Percentiles rank a stretch among this genome's conserved stretches.
Evolutionary conservation across 2,113 vertebrate species (phyloP).

Genomic region (Myotis davidii): DNA sequence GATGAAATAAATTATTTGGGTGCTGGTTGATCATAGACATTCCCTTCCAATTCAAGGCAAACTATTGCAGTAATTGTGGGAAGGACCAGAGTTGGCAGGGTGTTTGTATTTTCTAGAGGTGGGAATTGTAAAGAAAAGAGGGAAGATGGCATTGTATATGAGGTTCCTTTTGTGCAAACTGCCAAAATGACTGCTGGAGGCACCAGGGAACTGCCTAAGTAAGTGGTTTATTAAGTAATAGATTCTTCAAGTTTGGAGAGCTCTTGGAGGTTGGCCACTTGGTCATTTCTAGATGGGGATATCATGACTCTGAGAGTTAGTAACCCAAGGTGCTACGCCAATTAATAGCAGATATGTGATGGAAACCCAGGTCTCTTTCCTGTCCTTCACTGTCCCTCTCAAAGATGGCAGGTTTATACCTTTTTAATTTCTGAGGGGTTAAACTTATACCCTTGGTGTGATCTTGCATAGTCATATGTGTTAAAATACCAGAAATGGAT

Average conservation of each 20-base stretch:
- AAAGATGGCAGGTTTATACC: not conserved
- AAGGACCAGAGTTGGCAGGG: not conserved
- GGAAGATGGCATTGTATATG: rapidly evolving
- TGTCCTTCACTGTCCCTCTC: not conserved
- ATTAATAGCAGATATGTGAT: not conserved
- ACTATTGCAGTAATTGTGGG: not conserved
- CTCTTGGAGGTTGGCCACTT: not conserved
- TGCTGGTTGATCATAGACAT: not conserved
- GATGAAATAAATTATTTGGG: not conserved
- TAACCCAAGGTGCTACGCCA: not conserved
- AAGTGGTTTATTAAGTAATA: not conserved
- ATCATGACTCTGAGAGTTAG: not conserved
- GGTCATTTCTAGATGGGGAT: not conserved
- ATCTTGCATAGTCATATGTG: not conserved
- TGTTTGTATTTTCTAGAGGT: not conserved
- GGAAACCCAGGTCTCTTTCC: not conserved
- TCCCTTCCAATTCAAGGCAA: not conserved
- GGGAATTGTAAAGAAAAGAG: not conserved
- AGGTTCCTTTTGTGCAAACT: not conserved
- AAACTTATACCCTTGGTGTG: not conserved
- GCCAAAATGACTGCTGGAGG: not conserved
- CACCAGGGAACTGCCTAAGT: not conserved
- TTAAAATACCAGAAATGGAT: not conserved
- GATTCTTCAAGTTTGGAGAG: not conserved
- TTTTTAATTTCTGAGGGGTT: not conserved